A percentile compares a stretch with the other conserved stretches of the same genome.
phyloP scores from a whole-genome alignment of 2,113 vertebrate genomes.

The Rhodinocichla rosea region DNA sequence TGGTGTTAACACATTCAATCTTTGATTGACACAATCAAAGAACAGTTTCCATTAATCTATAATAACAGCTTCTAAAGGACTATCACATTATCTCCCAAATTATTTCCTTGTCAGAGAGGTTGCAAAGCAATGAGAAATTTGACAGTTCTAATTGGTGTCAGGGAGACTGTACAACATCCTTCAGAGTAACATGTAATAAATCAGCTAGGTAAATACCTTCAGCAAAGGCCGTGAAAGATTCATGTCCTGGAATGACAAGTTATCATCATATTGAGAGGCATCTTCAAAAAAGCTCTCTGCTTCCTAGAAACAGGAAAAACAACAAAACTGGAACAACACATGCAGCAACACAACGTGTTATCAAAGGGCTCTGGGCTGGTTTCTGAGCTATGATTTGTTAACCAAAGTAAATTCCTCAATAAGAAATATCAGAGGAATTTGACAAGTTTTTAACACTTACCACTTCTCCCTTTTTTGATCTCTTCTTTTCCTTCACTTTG shows the following conservation, averaged over 20 bases:
- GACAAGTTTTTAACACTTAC: not conserved
- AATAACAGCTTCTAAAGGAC: not conserved
- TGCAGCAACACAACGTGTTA: not conserved
- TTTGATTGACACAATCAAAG: not conserved
- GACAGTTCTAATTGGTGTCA: not conserved
- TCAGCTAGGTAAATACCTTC: constrained; percentile 77
- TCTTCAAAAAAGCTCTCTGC: constrained; percentile 85
- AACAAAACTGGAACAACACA: not conserved
- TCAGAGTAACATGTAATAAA: not conserved
- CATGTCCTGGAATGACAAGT: constrained; percentile 91
- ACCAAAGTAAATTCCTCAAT: not conserved
- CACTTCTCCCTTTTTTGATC: constrained; percentile 72
- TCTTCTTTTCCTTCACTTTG: constrained; percentile 81
- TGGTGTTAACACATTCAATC: not conserved
- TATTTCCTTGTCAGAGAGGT: not conserved
- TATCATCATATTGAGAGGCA: constrained; percentile 86
- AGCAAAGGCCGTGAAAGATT: constrained; percentile 94
- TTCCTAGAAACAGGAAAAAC: constrained; percentile 64
- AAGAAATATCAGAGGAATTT: not conserved
- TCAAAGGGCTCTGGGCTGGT: not conserved
- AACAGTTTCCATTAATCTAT: not conserved
- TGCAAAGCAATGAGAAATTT: not conserved
- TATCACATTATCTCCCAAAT: not conserved
- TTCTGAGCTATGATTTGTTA: not conserved
- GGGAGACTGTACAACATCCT: not conserved